phyloP scores from a whole-genome alignment of 2,113 vertebrate species.

The Oxyura jamaicensis region DNA sequence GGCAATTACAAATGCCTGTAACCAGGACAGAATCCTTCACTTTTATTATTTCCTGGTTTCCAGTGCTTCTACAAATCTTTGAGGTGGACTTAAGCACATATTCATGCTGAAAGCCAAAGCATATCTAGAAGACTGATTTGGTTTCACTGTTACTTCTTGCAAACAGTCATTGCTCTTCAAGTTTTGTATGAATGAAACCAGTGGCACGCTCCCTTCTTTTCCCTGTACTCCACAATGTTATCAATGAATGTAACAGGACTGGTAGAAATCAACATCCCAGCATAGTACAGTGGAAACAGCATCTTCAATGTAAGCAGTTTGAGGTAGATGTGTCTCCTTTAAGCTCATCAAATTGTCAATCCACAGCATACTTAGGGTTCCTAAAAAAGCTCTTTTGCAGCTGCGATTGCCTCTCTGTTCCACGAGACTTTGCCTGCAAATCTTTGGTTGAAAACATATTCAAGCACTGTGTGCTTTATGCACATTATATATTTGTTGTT shows the following conservation, averaged over 20 bases:
- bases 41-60: slow-evolving; percentile 31
- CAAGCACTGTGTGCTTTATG: not conserved
- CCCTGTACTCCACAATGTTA: slow-evolving; percentile 66
- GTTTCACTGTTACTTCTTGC: slow-evolving; percentile 18
- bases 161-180: not conserved
- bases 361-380: not conserved
- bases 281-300: slow-evolving; percentile 57
- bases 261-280: slow-evolving; percentile 68
- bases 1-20: not conserved
- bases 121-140: slow-evolving; percentile 42
- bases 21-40: not conserved
- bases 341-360: slow-evolving; percentile 8
- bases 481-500: not conserved
- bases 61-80: slow-evolving; percentile 7
- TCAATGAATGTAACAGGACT: slow-evolving; percentile 61
- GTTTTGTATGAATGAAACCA: slow-evolving; percentile 46
- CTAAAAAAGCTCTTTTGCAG: not conserved
- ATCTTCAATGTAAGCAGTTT: slow-evolving; percentile 62
- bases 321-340: slow-evolving; percentile 51
- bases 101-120: slow-evolving; percentile 24
- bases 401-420: not conserved
- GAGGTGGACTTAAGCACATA: slow-evolving; percentile 5
- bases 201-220: slow-evolving; percentile 49
- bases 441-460: not conserved
- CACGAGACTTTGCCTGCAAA: not conserved